phyloP scores from a whole-genome alignment of 2,888 invertebrate species.

The Drosophila quinaria region DNA sequence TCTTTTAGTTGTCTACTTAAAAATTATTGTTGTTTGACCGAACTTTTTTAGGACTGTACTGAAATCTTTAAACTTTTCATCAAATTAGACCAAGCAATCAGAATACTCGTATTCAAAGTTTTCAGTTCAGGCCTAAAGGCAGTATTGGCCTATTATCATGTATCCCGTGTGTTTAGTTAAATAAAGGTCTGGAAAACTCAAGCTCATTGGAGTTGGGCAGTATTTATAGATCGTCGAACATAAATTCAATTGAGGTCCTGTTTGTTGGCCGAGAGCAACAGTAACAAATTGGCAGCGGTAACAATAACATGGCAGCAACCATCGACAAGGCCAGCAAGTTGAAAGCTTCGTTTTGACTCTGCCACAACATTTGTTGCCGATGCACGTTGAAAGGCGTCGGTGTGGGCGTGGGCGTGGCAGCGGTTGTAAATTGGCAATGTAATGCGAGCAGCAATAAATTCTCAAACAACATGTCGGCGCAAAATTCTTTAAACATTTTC shows the following conservation, averaged over 20 bases:
- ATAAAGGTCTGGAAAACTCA: background rate
- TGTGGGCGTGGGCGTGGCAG: slow-evolving; percentile 10
- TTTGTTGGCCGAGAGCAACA: slow-evolving; percentile 15
- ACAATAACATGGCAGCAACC: slow-evolving; percentile 41
- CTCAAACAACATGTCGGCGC: slow-evolving; percentile 48
- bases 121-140: slow-evolving; percentile 28
- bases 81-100: background rate
- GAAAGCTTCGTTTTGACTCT: slow-evolving; percentile 12
- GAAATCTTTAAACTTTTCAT: background rate
- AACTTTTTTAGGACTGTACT: slow-evolving; percentile 18
- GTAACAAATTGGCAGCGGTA: slow-evolving; percentile 48
- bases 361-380: slow-evolving; percentile 51
- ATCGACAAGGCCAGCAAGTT: slow-evolving; percentile 3
- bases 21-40: slow-evolving; percentile 30
- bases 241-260: slow-evolving; percentile 15
- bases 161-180: background rate
- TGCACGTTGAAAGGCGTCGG: slow-evolving; percentile 24
- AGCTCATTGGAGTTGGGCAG: background rate
- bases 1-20: background rate
- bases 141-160: slow-evolving; percentile 7
- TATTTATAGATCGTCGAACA: slow-evolving; percentile 13
- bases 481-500: slow-evolving; percentile 66
- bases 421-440: slow-evolving; percentile 60
- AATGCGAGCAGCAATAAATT: slow-evolving; percentile 63
- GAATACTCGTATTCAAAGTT: background rate